Evolutionary conservation across 2,113 vertebrate genomes (phyloP).

Genomic region (Laticauda laticaudata): DNA sequence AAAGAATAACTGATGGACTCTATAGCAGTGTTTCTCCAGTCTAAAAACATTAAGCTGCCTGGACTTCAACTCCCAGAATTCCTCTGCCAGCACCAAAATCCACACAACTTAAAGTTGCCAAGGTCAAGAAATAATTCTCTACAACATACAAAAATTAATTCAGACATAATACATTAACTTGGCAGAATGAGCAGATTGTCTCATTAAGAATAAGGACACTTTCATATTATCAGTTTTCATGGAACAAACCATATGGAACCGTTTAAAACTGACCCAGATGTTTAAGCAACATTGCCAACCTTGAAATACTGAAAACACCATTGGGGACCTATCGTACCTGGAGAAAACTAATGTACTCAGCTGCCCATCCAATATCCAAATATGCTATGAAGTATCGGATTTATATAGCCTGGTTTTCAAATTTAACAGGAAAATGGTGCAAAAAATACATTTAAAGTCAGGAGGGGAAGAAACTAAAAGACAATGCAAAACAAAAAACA

Average conservation of each 20-base stretch:
- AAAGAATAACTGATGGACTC: background rate
- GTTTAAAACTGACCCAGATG: background rate
- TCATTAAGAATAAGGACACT: background rate
- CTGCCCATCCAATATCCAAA: background rate
- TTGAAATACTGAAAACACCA: background rate
- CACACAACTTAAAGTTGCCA: background rate
- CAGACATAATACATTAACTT: background rate
- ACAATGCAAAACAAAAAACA: background rate
- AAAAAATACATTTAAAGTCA: background rate
- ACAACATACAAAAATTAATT: background rate
- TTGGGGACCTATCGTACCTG: background rate
- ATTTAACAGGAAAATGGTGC: background rate
- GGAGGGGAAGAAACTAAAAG: background rate
- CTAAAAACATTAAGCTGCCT: background rate
- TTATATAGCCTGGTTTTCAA: background rate
- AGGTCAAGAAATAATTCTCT: background rate
- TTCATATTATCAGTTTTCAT: background rate
- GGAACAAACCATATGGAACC: background rate
- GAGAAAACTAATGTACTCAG: background rate
- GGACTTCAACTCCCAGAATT: background rate
- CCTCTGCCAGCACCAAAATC: background rate
- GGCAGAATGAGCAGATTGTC: background rate
- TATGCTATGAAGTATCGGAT: background rate
- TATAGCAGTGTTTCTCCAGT: background rate
- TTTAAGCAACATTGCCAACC: background rate